Base-by-base conservation (phyloP, 1,140 invertebrate genomes). In the Eriosoma lanigerum region DNA sequence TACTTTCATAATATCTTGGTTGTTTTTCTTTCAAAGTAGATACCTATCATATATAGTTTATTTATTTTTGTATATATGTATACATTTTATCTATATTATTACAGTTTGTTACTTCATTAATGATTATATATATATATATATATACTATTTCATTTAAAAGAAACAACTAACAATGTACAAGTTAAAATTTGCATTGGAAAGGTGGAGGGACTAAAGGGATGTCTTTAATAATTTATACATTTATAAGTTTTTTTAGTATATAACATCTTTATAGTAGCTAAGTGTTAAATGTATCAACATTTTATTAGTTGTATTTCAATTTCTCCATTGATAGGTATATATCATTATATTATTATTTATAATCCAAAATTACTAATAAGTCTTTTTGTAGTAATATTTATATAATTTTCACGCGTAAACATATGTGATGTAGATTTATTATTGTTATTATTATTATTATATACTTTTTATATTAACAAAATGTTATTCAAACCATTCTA, bases 361-460 rank as follows among this genome's bases (percentile, higher is more conserved):
- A 17, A 70, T 48, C 21, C 48, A 68, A 48, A 26, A 50, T 72
- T 52, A 72, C 15, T 52, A n/a, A 29, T 72, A 72, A 72, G 29
- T 72, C 68, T 52, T 24, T 72, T 29, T 72, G 21, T 72, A 72
- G 10, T 52, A 50, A 72, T 72, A 32, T 29, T 29, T 32, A 32
- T 26, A 17, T 29, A 72, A 72, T 29, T 72, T 52, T 72, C 48
- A 52, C 24, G 21, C 24, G 15, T 48, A 48, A 13, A 38, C 32
- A 17, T 9, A 68, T 24, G 44, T 26, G 44, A 26, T 48, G 46
- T 48, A 48, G 15, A 48, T 3, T 58, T 56, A 56, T 56, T 21
- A 56, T 66, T 46, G 46, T 50, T 50, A 50, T 70, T 72, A 72
- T 68, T 68, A 15, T 46, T 68, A 48, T 68, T 68, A 68, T 68